Base-by-base conservation (phyloP, 1,140 invertebrate genomes). In the Brachionus asplanchnoidis region DNA sequence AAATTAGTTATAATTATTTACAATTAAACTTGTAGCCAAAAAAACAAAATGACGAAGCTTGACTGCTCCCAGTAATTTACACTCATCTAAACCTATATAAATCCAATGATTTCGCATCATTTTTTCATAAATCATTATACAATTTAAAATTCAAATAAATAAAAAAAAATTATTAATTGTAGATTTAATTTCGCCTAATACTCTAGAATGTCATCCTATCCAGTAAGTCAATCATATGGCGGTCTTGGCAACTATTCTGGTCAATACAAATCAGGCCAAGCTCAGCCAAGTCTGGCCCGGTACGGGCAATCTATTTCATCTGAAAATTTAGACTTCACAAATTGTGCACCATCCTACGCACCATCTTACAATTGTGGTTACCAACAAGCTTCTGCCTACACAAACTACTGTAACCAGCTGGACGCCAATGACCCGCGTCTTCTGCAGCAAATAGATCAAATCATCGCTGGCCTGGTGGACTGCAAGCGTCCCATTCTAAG, bases 371-470 rank as follows among this genome's bases (percentile, higher is more conserved):
- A 80, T 20, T 80, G 56, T 40, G 46, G 56, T 0, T 65, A 56
- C 32, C 77, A 80, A 28, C 79, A 32, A 28, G 17, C 53, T 42
- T 17, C 50, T 40, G 7, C 53, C 12, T 82, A 65, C 17, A 60
- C 14, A 11, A 65, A 82, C 20, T 36, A 60, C n/a, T 82, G 53
- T n/a, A 82, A 82, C 32, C 79, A 82, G 40, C 46, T 82, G 23
- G 79, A 82, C 40, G 12, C 42, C 32, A 82, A 82, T 36, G 79
- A 82, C 44, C 79, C 79, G 12, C 20, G 53, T 6, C 32, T 82
- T 9, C 11, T 82, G 11, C 79, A 82, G 40, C 79, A 82, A 82
- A 46, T 82, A 36, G 79, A 82, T 32, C 79, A 82, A 68, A 82
- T 82, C 26, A 53, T 82, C 32, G 32, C 53, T 42, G 32, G 53